Evolutionary conservation across 2,888 invertebrate genomes (phyloP).

Genomic region (Isoperla grammatica): DNA sequence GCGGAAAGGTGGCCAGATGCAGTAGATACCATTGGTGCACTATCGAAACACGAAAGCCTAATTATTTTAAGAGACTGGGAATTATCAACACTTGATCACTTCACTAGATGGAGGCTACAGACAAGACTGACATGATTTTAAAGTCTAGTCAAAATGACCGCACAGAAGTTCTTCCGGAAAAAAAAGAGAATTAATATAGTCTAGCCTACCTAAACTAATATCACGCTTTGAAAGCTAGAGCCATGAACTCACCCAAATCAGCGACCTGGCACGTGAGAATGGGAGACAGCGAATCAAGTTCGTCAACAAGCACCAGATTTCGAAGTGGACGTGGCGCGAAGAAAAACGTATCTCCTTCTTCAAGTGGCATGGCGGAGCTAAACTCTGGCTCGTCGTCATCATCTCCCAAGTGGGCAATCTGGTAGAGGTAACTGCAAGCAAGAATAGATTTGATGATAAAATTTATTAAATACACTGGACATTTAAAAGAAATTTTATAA

Average conservation of each 20-base stretch:
- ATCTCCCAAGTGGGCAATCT: slow-evolving; percentile 98
- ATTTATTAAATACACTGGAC: neutral
- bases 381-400: slow-evolving; percentile 99
- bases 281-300: slow-evolving; percentile 92
- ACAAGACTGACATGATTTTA: too few relatives aligned
- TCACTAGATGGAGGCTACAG: too few relatives aligned
- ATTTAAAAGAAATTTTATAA: too few relatives aligned
- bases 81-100: too few relatives aligned
- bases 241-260: slow-evolving; percentile 55
- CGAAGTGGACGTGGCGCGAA: slow-evolving; percentile 91
- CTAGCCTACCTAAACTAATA: neutral
- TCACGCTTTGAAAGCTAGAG: neutral
- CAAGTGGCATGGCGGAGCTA: slow-evolving; percentile 95
- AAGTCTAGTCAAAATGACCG: too few relatives aligned
- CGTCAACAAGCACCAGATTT: slow-evolving; percentile 95
- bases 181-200: neutral
- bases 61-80: too few relatives aligned
- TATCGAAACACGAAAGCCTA: too few relatives aligned
- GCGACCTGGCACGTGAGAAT: slow-evolving; percentile 80
- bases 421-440: slow-evolving; percentile 81
- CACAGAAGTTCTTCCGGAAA: too few relatives aligned
- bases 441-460: slow-evolving; percentile 28
- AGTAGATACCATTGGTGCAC: too few relatives aligned
- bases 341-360: slow-evolving; percentile 98
- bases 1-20: too few relatives aligned